Evolutionary conservation across 2,888 invertebrate species (phyloP).

Genomic region (Epirrhoe alternata): DNA sequence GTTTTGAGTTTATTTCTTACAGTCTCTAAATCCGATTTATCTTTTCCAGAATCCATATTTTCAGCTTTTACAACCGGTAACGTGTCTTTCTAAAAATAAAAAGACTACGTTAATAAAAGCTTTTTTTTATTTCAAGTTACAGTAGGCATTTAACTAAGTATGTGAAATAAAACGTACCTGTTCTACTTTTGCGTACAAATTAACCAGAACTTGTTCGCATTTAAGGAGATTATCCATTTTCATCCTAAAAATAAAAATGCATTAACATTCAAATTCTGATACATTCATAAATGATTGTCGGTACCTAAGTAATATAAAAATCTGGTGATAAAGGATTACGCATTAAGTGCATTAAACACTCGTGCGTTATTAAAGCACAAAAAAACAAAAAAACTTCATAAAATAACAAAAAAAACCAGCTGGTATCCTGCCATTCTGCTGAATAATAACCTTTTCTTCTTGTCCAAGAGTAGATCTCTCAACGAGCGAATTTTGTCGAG

Average conservation of each 20-base stretch:
- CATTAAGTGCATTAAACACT: too few species aligned
- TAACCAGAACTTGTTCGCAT: slow-evolving; percentile 88
- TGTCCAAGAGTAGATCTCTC: slow-evolving; percentile 86
- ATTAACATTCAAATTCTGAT: background rate
- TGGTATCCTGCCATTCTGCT: too few species aligned
- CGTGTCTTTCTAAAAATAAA: slow-evolving; percentile 64
- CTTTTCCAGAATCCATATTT: slow-evolving; percentile 43
- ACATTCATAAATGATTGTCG: background rate
- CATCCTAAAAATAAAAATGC: slow-evolving; percentile 78
- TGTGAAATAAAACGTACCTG: slow-evolving; percentile 65
- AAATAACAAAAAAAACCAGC: too few species aligned
- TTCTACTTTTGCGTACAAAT: slow-evolving; percentile 87
- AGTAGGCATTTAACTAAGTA: background rate
- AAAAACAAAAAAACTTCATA: background rate
- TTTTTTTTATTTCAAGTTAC: background rate
- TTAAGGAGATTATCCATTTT: slow-evolving; percentile 88
- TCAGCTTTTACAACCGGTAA: slow-evolving; percentile 46
- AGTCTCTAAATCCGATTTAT: slow-evolving; percentile 58
- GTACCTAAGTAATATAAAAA: too few species aligned
- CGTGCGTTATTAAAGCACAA: background rate
- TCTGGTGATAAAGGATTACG: too few species aligned
- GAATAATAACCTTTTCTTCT: slow-evolving; percentile 79
- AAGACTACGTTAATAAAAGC: background rate
- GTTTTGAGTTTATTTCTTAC: slow-evolving; percentile 72
- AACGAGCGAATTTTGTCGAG: slow-evolving; percentile 87